Evolutionary conservation across 30 jellyfish, hydroid and myxozoan genomes (phyloP).

Genomic region (Cassiopea xamachana): DNA sequence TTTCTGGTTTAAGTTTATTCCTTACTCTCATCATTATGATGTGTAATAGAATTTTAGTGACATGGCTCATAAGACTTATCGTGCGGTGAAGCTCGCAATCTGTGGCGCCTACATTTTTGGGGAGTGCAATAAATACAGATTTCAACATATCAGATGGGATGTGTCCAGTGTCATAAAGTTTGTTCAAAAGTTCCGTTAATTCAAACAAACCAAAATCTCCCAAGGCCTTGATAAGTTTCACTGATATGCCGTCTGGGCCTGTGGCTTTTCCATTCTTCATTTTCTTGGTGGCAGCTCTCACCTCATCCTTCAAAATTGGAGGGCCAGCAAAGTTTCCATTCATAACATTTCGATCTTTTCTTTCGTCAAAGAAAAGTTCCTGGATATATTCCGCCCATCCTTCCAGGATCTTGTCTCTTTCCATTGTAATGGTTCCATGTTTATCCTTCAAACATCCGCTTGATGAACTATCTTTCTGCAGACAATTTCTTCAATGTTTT

Average conservation of each 20-base stretch:
- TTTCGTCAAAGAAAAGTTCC: neutral
- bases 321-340: neutral
- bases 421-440: neutral
- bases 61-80: slow-evolving; percentile 57
- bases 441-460: neutral
- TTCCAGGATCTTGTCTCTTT: neutral
- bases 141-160: slow-evolving; percentile 15
- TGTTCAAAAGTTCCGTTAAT: slow-evolving; percentile 6
- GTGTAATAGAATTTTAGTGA: neutral
- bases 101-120: slow-evolving; percentile 25
- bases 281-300: neutral
- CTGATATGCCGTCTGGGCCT: slow-evolving; percentile 19
- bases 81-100: slow-evolving; percentile 36
- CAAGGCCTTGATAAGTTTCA: slow-evolving; percentile 8
- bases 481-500: neutral
- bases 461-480: neutral
- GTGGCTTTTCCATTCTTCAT: slow-evolving; percentile 12
- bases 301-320: neutral
- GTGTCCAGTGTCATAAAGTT: slow-evolving; percentile 20
- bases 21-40: slow-evolving; percentile 6
- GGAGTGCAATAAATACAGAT: slow-evolving; percentile 34
- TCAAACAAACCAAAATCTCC: slow-evolving; percentile 1
- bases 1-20: slow-evolving; percentile 13
- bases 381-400: slow-evolving; percentile 1
- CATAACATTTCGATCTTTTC: neutral